Evolutionary conservation across 2,888 invertebrate genomes (phyloP).

Genomic region (Papilio demoleus): DNA sequence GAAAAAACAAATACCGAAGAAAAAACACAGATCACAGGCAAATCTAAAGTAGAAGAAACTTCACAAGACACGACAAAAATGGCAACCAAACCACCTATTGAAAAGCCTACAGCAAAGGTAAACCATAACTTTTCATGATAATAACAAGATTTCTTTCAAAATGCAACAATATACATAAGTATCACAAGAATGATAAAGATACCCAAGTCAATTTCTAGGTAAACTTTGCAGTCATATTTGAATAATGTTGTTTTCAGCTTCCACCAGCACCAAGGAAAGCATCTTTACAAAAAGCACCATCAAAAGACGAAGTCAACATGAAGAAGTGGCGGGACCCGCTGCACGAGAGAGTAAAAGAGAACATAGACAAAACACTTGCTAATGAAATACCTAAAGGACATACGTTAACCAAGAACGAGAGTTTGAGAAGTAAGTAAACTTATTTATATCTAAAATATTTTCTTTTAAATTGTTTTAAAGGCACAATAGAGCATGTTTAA

Average conservation of each 20-base stretch:
- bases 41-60: constrained; percentile 55
- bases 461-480: no score
- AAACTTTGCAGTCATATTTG: no score
- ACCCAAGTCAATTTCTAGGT: no score
- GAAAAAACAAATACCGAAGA: constrained; percentile 47
- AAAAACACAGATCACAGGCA: constrained; percentile 49
- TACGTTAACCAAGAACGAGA: constrained; percentile 80
- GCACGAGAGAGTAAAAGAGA: constrained; percentile 79
- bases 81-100: constrained; percentile 77
- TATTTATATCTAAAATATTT: no score
- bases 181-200: no score
- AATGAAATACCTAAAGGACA: constrained; percentile 80
- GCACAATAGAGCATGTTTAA: no score
- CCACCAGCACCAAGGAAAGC: constrained; percentile 73
- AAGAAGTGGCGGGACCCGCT: constrained; percentile 82
- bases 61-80: constrained; percentile 63
- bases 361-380: constrained; percentile 78
- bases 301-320: constrained; percentile 75
- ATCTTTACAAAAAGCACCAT: constrained; percentile 73
- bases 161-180: no score
- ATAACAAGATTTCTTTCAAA: background rate
- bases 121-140: background rate
- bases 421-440: constrained; percentile 76
- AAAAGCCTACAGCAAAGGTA: constrained; percentile 75
- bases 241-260: constrained; percentile 64